Base-by-base conservation (phyloP, 2,888 invertebrate genomes). In the Drosophila mayaguana region DNA sequence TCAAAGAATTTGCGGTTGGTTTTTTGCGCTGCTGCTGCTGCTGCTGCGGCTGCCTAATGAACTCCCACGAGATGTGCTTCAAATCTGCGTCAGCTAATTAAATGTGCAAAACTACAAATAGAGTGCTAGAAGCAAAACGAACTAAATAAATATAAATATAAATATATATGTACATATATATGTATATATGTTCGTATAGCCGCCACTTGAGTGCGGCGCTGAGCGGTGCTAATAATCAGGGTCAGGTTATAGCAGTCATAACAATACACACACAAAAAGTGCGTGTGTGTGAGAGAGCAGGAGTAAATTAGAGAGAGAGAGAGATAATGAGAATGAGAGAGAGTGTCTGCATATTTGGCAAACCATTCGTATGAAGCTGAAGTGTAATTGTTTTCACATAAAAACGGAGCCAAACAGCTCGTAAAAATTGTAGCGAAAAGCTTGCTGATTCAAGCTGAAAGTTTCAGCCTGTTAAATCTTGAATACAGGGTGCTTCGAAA, bases 361-460 rank as follows among this genome's bases (percentile, higher is more conserved):
- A 64, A 64, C 65, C 65, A 72, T 67, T 72, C 55, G 64, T 22
- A 40, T 40, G 53, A 61, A 69, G 70, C 79, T 74, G 60, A 89
- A 80, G 67, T 80, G 72, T 80, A 85, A 86, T 89, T 86, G 88
- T 89, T 89, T 88, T 71, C 76, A 67, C 78, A 78, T 89, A 78
- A 86, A 81, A 83, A 70, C 48, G 53, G 38, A 54, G 62, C 55
- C 66, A 55, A 84, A 63, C 74, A 69, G 73, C 74, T 81, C 78
- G 72, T 78, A 83, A 81, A 32, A 80, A 77, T 40, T 38, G 60
- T 51, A 34, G 51, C 53, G 61, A 32, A 51, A 64, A 56, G 46
- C 54, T 56, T 18, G 42, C 53, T 67, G 45, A 73, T 46, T 38
- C 11, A 12, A 42, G 56, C 56, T 18, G 20, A 36, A 60, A 63